Evolutionary conservation across 2,113 vertebrate species (phyloP).

Genomic region (Ciconia maguari): DNA sequence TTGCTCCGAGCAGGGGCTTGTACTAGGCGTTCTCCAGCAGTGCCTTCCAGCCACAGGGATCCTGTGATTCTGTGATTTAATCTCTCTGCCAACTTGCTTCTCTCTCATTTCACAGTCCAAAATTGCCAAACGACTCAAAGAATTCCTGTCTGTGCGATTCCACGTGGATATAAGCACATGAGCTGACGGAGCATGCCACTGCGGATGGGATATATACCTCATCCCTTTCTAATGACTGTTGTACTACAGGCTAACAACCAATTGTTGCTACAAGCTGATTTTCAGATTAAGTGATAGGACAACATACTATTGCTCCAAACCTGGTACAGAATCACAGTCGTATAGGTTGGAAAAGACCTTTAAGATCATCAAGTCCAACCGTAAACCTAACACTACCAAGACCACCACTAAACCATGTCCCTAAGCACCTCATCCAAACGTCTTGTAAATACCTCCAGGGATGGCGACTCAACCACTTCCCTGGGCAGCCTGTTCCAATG

Average conservation of each 20-base stretch:
- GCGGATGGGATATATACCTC: neutral
- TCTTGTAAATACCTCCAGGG: too few relatives aligned
- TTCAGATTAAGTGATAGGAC: neutral
- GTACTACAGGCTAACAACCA: neutral
- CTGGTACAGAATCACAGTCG: neutral
- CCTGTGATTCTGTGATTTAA: neutral
- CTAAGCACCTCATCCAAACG: too few relatives aligned
- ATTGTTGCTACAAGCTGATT: neutral
- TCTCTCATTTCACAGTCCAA: neutral
- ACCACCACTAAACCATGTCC: too few relatives aligned
- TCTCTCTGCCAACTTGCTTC: neutral
- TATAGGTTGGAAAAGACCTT: too few relatives aligned
- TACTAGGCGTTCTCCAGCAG: too few relatives aligned
- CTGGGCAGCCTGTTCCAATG: too few relatives aligned
- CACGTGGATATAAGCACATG: neutral
- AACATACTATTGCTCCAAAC: neutral
- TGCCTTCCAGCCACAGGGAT: neutral
- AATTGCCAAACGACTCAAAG: neutral
- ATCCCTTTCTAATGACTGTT: neutral
- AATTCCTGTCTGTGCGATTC: neutral
- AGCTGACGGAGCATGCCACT: neutral
- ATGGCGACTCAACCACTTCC: too few relatives aligned
- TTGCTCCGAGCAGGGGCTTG: neutral
- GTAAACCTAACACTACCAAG: too few relatives aligned
- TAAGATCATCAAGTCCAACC: too few relatives aligned